phyloP scores from a whole-genome alignment of 2,888 invertebrate genomes.

The Stenodera caucasica region DNA sequence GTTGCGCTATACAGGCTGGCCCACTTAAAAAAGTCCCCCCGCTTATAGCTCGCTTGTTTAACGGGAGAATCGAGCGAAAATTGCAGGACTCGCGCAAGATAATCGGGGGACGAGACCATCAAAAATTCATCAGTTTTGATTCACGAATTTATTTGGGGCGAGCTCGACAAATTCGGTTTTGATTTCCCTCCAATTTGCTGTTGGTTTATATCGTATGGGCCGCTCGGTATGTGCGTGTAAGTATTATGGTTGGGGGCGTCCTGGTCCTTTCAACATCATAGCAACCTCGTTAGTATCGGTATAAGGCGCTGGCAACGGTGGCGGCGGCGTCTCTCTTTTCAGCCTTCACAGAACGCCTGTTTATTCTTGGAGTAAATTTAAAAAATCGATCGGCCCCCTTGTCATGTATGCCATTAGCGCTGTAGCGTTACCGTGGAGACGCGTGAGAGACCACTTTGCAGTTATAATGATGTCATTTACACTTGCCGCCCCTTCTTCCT shows the following conservation, averaged over 20 bases:
- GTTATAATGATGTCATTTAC: slow-evolving; percentile 60
- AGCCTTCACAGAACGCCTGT: slow-evolving; percentile 42
- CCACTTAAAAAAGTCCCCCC: too few species aligned
- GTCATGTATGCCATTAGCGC: slow-evolving; percentile 59
- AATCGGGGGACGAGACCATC: too few species aligned
- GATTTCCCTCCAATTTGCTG: not conserved
- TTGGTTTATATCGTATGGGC: not conserved
- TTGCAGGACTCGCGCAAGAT: too few species aligned
- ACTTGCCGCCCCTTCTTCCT: slow-evolving; percentile 56
- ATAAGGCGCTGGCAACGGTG: not conserved
- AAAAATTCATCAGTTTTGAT: too few species aligned
- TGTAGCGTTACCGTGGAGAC: slow-evolving; percentile 55
- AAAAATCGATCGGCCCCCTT: slow-evolving; percentile 58
- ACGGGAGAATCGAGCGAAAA: too few species aligned
- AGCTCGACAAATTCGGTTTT: too few species aligned
- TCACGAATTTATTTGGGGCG: too few species aligned
- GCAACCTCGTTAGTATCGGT: slow-evolving; percentile 9
- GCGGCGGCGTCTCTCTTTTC: slow-evolving; percentile 10
- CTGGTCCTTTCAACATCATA: slow-evolving; percentile 4
- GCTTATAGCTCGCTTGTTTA: too few species aligned
- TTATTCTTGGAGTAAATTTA: slow-evolving; percentile 58
- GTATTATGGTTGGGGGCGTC: not conserved
- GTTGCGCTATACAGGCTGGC: too few species aligned
- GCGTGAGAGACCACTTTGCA: slow-evolving; percentile 57
- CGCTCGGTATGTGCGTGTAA: not conserved